Evolutionary conservation across 1,140 invertebrate species (phyloP), one percentile per base, ranked within the genome.

Genomic region (Eriosoma lanigerum): DNA sequence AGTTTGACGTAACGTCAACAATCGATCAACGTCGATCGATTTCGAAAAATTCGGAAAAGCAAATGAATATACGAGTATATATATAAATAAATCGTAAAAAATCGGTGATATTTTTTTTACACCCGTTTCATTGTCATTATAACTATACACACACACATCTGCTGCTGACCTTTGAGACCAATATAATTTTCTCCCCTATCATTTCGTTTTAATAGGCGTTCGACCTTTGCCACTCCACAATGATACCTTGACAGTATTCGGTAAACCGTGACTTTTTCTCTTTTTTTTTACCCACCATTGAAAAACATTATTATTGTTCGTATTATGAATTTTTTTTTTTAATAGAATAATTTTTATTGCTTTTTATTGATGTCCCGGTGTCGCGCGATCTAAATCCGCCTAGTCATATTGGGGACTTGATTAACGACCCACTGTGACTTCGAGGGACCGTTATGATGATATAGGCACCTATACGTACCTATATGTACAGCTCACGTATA

Each of bases 351-450:
- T 80, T 24, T 70, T 81, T 70, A 81, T 70, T 68, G 60, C 48
- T 19, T 78, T 62, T 56, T 78, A 58, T 78, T 78, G 58, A 58
- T 54, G 32, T 78, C 26, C 26, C 24, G 1, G 44, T 48, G 66
- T 68, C 66, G 66, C 44, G 15, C 66, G 52, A 58, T 78, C 62
- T 21, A 54, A 66, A 81, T 70, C 48, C 64, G 78, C 78, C 60
- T 81, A 81, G 60, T 81, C 78, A 68, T 60, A 62, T 78, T 13
- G 75, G 75, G 56, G 75, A 78, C 56, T 78, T 78, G 75, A 78
- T 78, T 62, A 78, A 78, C 75, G 75, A 62, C 75, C 38, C 46
- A 46, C 24, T 17, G 24, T 50, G 24, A 72, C 46, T 72, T 52
- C 68, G 17, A 29, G 68, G 46, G 66, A 70, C 66, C 66, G 46